Percentiles rank a stretch among this genome's conserved stretches.
phyloP scores from a whole-genome alignment of 2,113 vertebrate species.

The Shinisaurus crocodilurus region DNA sequence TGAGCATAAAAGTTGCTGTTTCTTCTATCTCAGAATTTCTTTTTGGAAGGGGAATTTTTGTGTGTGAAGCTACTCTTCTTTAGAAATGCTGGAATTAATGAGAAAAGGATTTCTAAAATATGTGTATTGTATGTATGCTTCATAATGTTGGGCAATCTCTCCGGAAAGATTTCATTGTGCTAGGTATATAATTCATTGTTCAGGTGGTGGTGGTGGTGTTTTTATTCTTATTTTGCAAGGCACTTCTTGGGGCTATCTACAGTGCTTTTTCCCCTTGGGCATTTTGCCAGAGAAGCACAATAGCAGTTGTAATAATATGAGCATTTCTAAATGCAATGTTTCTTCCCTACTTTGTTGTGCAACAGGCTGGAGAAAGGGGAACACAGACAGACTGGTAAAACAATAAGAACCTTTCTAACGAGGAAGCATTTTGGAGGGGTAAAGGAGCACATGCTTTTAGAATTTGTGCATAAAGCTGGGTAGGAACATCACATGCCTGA shows the following conservation, averaged over 20 bases:
- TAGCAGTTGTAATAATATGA: conserved; percentile 37
- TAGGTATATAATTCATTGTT: not conserved
- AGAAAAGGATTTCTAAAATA: not conserved
- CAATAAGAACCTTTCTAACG: conserved; percentile 20
- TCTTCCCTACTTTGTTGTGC: conserved; percentile 45
- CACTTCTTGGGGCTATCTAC: conserved; percentile 35
- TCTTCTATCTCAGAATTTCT: conserved; percentile 18
- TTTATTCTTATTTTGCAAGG: not conserved
- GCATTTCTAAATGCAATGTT: conserved; percentile 53
- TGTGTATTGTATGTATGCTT: not conserved
- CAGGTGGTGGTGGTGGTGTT: conserved; percentile 34
- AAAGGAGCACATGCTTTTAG: not conserved
- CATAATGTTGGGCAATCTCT: not conserved
- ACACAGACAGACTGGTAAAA: conserved; percentile 23
- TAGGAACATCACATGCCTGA: too few relatives aligned
- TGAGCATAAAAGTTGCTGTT: conserved; percentile 13
- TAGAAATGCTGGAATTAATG: not conserved
- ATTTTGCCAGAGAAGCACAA: conserved; percentile 40
- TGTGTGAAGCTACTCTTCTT: not conserved
- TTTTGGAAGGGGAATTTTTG: not conserved
- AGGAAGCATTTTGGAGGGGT: conserved; percentile 4
- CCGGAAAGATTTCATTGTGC: not conserved
- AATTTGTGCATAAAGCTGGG: not conserved
- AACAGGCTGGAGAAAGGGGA: conserved; percentile 9
- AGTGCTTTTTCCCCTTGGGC: conserved; percentile 31